These are phyloP conservation scores for Castor canadensis DNA, from an alignment of 2,113 vertebrate species.

Conservation along the genomic window DNA sequence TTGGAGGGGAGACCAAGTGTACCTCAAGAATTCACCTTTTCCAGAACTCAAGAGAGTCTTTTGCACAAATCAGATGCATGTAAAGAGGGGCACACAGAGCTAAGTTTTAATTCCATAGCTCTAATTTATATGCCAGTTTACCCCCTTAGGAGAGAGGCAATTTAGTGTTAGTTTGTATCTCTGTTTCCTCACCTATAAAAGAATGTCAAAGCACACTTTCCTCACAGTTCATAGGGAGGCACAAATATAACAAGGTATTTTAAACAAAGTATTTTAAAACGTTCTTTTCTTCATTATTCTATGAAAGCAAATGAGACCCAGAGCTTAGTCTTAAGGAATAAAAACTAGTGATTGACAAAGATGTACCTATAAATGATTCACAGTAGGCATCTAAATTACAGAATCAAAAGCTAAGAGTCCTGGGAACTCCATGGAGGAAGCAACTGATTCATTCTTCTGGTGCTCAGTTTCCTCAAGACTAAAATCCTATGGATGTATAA, in stretches of 20 bases:
- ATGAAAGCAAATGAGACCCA: background rate
- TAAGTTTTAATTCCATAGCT: background rate
- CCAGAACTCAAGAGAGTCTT: background rate
- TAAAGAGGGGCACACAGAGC: background rate
- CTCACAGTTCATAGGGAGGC: background rate
- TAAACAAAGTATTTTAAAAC: background rate
- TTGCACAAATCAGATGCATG: background rate
- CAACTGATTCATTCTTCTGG: background rate
- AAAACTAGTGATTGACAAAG: background rate
- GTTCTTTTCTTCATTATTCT: no score
- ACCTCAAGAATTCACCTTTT: background rate
- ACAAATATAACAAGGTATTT: background rate
- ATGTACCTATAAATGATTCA: background rate
- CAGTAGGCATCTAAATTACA: background rate
- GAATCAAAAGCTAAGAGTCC: background rate
- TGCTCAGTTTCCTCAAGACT: background rate
- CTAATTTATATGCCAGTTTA: background rate
- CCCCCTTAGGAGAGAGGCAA: background rate
- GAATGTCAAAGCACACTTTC: background rate
- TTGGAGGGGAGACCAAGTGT: background rate
- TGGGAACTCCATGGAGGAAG: rapidly evolving
- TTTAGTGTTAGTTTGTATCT: background rate
- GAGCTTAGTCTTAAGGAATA: background rate
- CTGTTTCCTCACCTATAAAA: background rate
- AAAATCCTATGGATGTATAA: background rate